Base-by-base conservation (phyloP, 2,888 invertebrate genomes). In the Polymixis lichenea region DNA sequence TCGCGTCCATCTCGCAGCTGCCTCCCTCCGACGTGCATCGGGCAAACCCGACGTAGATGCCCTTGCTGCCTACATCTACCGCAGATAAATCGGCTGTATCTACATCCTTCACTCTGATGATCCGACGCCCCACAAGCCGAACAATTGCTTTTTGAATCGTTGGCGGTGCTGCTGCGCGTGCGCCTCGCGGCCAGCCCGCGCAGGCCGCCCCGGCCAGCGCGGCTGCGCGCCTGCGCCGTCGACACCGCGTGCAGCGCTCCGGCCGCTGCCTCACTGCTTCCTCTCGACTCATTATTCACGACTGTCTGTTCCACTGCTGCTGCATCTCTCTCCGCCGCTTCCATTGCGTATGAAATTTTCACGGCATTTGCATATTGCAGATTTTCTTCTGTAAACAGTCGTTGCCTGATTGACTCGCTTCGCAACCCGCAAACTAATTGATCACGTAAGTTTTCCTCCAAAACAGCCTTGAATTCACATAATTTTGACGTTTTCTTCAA, bases 41-140 rank as follows among this genome's bases (percentile, higher is more conserved):
- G 72, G 25, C 83, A 83, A 11, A 80, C 78, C 2, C 80, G 73
- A 53, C 77, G 74, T 17, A 85, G 55, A 38, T 84, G 86, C 0
- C 83, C 86, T 11, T 9, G 51, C 15, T 32, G 60, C 15, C 53
- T 70, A 56, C 82, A 83, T 19, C 46, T 64, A 3, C 76, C 77
- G 60, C 82, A 85, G 15, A 49, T 68, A 32, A 67, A 80, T 0
- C 74, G 51, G 15, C 43, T 70, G 60, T 80, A 82, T 11, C 80
- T 62, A 38, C 83, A 84, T 1, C 55, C 38, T 19, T 51, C 62
- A 15, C 25, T 69, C 19, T 51, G 53, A 17, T 81, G 76, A 5
- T 65, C 19, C 0, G 53, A 22, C 0, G 55, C 60, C 2, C 77
- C 72, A 53, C 71, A 74, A 58, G 32, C 58, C 2, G 19, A 2